Conservation (phyloP, 2,888 invertebrate species). For the Ophraella communa region DNA sequence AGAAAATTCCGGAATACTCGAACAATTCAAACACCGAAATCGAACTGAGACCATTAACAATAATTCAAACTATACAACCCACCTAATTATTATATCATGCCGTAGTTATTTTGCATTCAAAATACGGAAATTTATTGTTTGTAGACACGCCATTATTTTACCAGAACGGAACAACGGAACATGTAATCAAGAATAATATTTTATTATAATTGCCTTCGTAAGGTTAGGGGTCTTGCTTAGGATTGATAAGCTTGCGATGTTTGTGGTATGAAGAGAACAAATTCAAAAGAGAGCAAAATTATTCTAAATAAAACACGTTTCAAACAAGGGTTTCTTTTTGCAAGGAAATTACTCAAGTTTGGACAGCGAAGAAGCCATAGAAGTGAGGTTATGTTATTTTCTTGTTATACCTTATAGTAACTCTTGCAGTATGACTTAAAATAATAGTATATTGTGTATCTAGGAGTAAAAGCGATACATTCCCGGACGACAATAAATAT, state of each 20-base stretch:
- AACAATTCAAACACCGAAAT: neutral
- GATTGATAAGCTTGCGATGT: neutral
- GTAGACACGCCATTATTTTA: constrained; percentile 6
- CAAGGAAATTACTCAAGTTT: too few relatives aligned
- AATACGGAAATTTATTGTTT: constrained; percentile 11
- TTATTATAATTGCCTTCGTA: constrained; percentile 10
- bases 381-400: too few relatives aligned
- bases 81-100: constrained; percentile 15
- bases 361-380: too few relatives aligned
- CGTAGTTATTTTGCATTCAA: constrained; percentile 21
- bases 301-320: too few relatives aligned
- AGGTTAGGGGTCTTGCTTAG: neutral
- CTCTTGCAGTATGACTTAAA: too few relatives aligned
- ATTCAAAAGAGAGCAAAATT: neutral
- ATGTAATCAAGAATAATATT: constrained; percentile 15
- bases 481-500: too few relatives aligned
- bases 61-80: constrained; percentile 11
- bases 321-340: too few relatives aligned
- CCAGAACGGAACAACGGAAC: neutral
- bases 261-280: neutral
- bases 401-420: too few relatives aligned
- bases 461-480: too few relatives aligned
- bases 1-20: neutral
- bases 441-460: too few relatives aligned
- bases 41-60: neutral